Evolutionary conservation across 2,113 vertebrate species (phyloP).

Genomic region (Podarcis cretensis): DNA sequence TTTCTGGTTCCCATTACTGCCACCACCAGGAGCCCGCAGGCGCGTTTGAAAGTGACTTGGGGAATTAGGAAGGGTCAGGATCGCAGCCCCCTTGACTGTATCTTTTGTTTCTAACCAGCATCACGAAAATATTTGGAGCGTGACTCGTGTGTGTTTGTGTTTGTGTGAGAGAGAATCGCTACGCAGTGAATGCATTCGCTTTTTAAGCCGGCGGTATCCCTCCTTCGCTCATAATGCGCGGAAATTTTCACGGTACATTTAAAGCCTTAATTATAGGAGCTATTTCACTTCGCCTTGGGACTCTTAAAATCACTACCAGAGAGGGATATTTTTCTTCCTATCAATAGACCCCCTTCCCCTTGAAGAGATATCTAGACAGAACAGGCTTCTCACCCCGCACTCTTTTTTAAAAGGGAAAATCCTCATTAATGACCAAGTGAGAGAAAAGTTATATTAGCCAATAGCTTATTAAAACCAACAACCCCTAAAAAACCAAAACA

Average conservation of each 20-base stretch:
- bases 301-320: constrained; percentile 8
- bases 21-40: constrained; percentile 1
- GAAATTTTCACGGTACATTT: constrained; percentile 56
- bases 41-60: constrained; percentile 33
- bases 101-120: neutral
- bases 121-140: neutral
- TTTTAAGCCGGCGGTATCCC: neutral
- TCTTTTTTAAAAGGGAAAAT: neutral
- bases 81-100: constrained; percentile 36
- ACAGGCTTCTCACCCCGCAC: neutral
- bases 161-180: neutral
- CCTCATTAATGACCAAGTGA: neutral
- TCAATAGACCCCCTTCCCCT: no score
- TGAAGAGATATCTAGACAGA: neutral
- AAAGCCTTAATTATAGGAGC: constrained; percentile 50
- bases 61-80: constrained; percentile 67
- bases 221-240: neutral
- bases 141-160: neutral
- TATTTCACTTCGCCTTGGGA: neutral
- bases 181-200: neutral
- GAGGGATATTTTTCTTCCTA: constrained; percentile 15
- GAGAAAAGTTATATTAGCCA: neutral
- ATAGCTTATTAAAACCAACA: no score
- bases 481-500: neutral
- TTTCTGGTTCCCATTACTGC: constrained; percentile 53